Percentiles rank a stretch among this genome's conserved stretches.
phyloP scores from a whole-genome alignment of 2,888 invertebrate genomes.

The Thymelicus lineola region DNA sequence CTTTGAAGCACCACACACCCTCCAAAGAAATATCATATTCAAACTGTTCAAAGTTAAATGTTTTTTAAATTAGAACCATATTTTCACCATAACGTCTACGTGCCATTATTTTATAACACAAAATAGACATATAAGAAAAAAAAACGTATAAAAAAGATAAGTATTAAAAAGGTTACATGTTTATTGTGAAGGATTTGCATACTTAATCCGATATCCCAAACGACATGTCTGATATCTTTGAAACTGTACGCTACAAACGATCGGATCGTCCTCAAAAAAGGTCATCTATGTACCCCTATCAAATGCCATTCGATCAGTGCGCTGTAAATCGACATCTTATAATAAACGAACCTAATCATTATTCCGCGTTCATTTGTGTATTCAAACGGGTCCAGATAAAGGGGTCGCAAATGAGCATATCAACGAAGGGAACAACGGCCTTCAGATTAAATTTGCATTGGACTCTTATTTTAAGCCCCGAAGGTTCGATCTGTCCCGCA shows the following conservation, averaged over 20 bases:
- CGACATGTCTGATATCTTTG: background rate
- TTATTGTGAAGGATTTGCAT: background rate
- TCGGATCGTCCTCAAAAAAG: background rate
- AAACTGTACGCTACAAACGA: background rate
- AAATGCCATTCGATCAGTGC: constrained; percentile 8
- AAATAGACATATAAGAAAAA: too few species aligned
- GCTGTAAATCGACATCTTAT: constrained; percentile 12
- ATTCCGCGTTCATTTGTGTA: constrained; percentile 40
- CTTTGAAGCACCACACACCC: too few species aligned
- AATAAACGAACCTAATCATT: constrained; percentile 27
- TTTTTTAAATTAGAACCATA: too few species aligned
- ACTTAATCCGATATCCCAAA: background rate
- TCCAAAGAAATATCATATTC: too few species aligned
- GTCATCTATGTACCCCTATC: background rate
- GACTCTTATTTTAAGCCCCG: constrained; percentile 37
- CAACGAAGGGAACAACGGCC: constrained; percentile 22
- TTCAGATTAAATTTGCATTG: constrained; percentile 45
- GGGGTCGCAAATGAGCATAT: constrained; percentile 33
- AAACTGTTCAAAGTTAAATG: too few species aligned
- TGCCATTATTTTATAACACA: too few species aligned
- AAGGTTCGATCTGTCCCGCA: constrained; percentile 20
- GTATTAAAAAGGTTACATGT: too few species aligned
- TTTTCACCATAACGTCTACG: too few species aligned
- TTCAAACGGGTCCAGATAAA: constrained; percentile 40
- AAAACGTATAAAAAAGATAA: too few species aligned